phyloP scores from a whole-genome alignment of 37 sponge, comb jelly and placozoan species.

The Ianthella basta region DNA sequence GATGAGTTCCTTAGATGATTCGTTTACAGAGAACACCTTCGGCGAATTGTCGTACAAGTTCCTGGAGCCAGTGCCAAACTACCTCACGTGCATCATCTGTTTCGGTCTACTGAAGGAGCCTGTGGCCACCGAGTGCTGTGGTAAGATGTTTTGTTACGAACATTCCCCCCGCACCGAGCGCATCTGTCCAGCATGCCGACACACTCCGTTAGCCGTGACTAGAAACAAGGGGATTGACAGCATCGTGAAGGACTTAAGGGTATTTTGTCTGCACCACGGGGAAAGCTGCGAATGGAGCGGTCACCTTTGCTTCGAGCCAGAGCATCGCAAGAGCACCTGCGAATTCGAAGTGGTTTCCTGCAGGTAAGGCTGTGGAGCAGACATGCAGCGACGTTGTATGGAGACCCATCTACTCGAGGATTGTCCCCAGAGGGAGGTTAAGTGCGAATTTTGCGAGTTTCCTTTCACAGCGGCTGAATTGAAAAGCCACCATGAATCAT shows the following conservation, averaged over 20 bases:
- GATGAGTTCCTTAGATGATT: too few species aligned
- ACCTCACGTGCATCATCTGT: slow-evolving; percentile 19
- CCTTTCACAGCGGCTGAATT: neutral
- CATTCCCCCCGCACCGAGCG: neutral
- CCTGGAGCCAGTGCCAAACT: neutral
- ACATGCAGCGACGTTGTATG: neutral
- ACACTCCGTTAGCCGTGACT: neutral
- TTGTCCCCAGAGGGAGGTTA: neutral
- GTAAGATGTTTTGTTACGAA: neutral
- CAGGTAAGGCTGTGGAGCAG: neutral
- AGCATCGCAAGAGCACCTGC: neutral
- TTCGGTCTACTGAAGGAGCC: neutral
- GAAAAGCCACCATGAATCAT: neutral
- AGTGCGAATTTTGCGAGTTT: neutral
- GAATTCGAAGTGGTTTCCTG: neutral
- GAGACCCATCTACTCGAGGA: neutral
- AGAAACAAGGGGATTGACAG: slow-evolving; percentile 16
- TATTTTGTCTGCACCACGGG: neutral
- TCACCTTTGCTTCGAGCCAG: slow-evolving; percentile 9
- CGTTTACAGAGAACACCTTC: neutral
- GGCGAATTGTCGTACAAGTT: neutral
- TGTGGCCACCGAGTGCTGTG: slow-evolving; percentile 17
- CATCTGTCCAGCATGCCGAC: neutral
- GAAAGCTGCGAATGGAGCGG: neutral
- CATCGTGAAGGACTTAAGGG: slow-evolving; percentile 5